Evolutionary conservation across 2,113 vertebrate species (phyloP), one percentile per base, ranked within the genome.

Genomic region (Marmota flaviventris): DNA sequence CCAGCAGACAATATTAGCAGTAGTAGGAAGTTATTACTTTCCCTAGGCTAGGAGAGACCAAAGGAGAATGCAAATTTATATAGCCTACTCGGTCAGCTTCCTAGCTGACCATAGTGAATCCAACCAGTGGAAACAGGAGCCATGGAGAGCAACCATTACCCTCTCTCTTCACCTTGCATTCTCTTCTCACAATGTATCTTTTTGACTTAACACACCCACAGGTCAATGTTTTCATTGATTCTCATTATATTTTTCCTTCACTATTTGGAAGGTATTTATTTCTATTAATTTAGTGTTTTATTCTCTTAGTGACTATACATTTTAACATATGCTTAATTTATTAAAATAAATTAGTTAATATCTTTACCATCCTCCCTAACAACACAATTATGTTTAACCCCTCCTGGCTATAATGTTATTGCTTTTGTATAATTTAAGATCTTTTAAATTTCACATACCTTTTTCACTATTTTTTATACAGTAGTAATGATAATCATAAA

Each of bases 321-420:
- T 84, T 65, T 78, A 51, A 70, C 25, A 39, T 32, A 63, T 25
- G 70, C 10, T 70, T 32, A 37, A 32, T 17, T 42, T 78, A 78
- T 72, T 29, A 67, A 91, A 70, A 61, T 63, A 79, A 95, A 92
- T 89, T 63, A 61, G 32, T 73, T 76, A 83, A 39, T 63, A 79
- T 58, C 34, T 67, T 84, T 12, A 48, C 42, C 5, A 29, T 79
- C 86, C 83, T 91, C 29, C 70, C 4, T 88, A 87, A 39, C n/a
- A 82, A 48, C 14, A n/a, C 29, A n/a, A 84, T n/a, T 67, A 51
- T 84, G 77, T 95, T 73, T 48, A 51, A 79, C 22, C 1, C 53
- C 17, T 70, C 11, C 29, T 32, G 22, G 2, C 18, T 91, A 90
- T 85, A 29, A 32, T 42, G 12, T 1, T 81, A 32, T 79, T 72